Conservation (phyloP, 2,797 vertebrate genomes). For the Sternarchorhynchus goeldii region DNA sequence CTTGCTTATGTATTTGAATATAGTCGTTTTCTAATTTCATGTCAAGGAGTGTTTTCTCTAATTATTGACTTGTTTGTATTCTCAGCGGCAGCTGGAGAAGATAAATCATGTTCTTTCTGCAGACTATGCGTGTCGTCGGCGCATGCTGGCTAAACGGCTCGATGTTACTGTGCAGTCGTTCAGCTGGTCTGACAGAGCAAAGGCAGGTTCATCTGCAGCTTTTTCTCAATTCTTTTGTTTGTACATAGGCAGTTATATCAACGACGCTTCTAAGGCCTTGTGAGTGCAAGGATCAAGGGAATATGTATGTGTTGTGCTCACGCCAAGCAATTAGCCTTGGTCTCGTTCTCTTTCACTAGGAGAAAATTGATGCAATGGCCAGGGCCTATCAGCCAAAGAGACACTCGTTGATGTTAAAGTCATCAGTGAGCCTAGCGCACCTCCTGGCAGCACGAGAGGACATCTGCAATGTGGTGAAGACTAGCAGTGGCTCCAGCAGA, state of each 20-base stretch:
- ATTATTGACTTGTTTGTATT: conserved; percentile 32
- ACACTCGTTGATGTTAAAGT: conserved; percentile 79
- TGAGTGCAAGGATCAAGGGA: not conserved
- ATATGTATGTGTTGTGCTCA: not conserved
- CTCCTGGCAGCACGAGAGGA: conserved; percentile 94
- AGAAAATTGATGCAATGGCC: conserved; percentile 91
- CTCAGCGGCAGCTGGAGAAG: conserved; percentile 81
- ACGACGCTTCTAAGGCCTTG: not conserved
- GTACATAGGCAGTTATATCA: not conserved
- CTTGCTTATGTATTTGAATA: too few species aligned
- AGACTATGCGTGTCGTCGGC: conserved; percentile 92
- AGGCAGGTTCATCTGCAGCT: conserved; percentile 69
- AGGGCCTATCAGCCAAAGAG: conserved; percentile 90
- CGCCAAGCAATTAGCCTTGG: not conserved
- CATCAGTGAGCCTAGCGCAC: conserved; percentile 77
- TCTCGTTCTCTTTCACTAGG: conserved; percentile 66
- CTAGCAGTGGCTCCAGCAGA: conserved; percentile 87
- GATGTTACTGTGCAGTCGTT: conserved; percentile 98
- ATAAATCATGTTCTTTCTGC: conserved; percentile 82
- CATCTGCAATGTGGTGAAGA: conserved; percentile 90
- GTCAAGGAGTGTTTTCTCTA: not conserved
- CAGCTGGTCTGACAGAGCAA: conserved; percentile 95
- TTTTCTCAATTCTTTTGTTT: not conserved
- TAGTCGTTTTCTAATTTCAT: not conserved
- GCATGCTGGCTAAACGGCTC: conserved; percentile 94